A percentile compares a stretch with the other conserved stretches of the same genome.
Conservation (phyloP, 1,140 invertebrate species). For the Octopus bimaculoides region DNA sequence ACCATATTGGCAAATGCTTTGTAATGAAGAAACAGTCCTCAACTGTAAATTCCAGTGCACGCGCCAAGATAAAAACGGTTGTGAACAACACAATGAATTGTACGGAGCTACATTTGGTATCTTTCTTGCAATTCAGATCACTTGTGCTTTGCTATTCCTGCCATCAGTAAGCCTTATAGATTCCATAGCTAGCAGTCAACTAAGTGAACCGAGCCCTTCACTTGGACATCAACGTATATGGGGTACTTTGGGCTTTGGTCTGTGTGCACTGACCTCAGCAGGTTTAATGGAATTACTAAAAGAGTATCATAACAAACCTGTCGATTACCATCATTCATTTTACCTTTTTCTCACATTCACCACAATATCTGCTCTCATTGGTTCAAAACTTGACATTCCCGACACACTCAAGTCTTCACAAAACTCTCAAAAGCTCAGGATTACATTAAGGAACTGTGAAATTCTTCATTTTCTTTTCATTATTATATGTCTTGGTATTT, state of each 20-base stretch:
- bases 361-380: conserved; percentile 26
- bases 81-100: conserved; percentile 74
- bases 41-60: conserved; percentile 34
- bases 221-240: conserved; percentile 37
- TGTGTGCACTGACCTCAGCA: conserved; percentile 40
- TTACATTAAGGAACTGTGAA: conserved; percentile 11
- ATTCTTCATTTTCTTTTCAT: conserved; percentile 64
- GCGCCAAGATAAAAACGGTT: not conserved
- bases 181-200: conserved; percentile 35
- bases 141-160: conserved; percentile 30
- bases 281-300: conserved; percentile 39
- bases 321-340: conserved; percentile 39
- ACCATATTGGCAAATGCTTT: conserved; percentile 37
- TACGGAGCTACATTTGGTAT: conserved; percentile 52
- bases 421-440: conserved; percentile 14
- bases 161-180: conserved; percentile 34
- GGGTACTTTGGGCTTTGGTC: conserved; percentile 34
- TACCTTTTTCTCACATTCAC: conserved; percentile 39
- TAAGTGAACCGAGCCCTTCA: conserved; percentile 25
- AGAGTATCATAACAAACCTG: conserved; percentile 3
- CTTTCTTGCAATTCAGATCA: conserved; percentile 32
- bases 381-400: conserved; percentile 14
- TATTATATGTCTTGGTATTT: conserved; percentile 78
- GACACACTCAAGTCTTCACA: conserved; percentile 15
- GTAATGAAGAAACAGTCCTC: conserved; percentile 30